Base-by-base conservation (phyloP, 2,113 vertebrate genomes). In the Ptilorrhoa leucosticta region DNA sequence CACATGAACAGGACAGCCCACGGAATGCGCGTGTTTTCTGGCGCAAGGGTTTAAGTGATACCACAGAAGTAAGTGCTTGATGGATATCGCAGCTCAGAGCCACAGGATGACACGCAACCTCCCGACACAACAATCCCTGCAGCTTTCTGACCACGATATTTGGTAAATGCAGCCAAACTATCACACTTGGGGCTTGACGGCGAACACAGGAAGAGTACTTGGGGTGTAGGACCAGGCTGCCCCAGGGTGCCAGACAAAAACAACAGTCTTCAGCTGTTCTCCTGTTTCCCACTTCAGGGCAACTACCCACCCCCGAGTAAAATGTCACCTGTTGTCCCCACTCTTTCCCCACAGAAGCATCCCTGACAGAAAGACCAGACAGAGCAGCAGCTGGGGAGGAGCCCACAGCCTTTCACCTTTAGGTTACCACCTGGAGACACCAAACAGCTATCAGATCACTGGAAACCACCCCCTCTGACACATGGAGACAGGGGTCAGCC, bases 141-240 rank as follows among this genome's bases (percentile, higher is more conserved):
- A n/a, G 35, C 4, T 56, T 83, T 53, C n/a, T 45, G 37, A 68
- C 37, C 1, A 0, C 0, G 12, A 1, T 17, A 30, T 45, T 80
- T 37, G 27, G 13, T 40, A 87, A 88, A 78, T 2, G 2, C 3
- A 8, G 65, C 14, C 37, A 24, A 66, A 90, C 12, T 11, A 66
- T 12, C 61, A 37, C 11, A 15, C 26, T 44, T 2, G 2, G 40
- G 45, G n/a, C 27, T 63, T 68, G 37, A 56, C 45, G 65, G 2
- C 16, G 28, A 70, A 33, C 28, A 61, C 21, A 26, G 40, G 23
- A 65, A 33, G 44, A 76, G 61, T 4, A 70, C 7, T 2, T 53
- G 26, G 23, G 50, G 6, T 61, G 12, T 10, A 76, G 53, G 28
- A 44, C 4, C 3, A 8, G 28, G 20, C 4, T 87, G 10, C 21